Evolutionary conservation across 2,888 invertebrate species (phyloP).

Genomic region (Troglohyphantes excavatus): DNA sequence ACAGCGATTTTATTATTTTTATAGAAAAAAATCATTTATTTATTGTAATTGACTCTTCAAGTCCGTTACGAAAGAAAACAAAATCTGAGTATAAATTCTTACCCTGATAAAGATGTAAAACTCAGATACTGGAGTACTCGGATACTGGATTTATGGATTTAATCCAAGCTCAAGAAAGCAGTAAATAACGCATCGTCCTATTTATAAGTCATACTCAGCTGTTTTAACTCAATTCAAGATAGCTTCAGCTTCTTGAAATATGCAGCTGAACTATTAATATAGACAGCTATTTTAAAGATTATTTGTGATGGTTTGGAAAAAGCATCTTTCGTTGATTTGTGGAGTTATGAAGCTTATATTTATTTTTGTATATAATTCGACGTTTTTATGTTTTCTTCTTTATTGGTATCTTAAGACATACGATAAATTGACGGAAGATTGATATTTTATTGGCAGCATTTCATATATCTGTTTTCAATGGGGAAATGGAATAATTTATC

Average conservation of each 20-base stretch:
- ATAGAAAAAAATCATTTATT: too few species aligned
- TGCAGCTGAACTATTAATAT: neutral
- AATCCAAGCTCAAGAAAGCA: slow-evolving; percentile 5
- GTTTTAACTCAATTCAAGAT: neutral
- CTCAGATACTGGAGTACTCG: too few species aligned
- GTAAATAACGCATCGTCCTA: slow-evolving; percentile 1
- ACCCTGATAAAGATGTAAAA: neutral
- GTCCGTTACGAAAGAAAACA: too few species aligned
- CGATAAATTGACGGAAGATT: too few species aligned
- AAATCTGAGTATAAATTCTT: neutral
- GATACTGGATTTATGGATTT: slow-evolving; percentile 33
- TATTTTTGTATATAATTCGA: too few species aligned
- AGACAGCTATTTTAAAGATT: neutral
- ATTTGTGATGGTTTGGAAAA: neutral
- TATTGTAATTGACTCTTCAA: neutral
- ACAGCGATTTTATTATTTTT: too few species aligned
- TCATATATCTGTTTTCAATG: too few species aligned
- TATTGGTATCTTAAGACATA: too few species aligned
- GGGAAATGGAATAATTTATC: too few species aligned
- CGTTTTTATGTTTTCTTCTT: too few species aligned
- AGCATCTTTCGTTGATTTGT: neutral
- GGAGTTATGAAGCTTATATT: too few species aligned
- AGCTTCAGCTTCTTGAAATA: neutral
- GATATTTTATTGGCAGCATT: too few species aligned
- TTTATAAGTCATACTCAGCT: neutral